Conservation (phyloP, 2,113 vertebrate species). For the Plotosus lineatus region DNA sequence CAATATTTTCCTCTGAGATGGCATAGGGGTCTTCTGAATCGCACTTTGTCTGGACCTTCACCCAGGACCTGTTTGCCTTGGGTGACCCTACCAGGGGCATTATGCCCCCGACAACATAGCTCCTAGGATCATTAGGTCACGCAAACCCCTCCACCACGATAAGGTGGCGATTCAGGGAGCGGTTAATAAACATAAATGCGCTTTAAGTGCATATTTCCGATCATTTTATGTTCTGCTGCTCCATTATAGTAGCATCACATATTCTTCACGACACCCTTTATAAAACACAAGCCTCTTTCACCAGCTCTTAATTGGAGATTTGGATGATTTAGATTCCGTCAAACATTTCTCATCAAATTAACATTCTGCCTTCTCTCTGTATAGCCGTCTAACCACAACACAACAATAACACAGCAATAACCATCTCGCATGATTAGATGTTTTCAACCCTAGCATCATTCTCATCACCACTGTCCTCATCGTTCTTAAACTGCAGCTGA, state of each 20-base stretch:
- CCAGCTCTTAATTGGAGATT: not conserved
- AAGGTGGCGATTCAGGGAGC: too few relatives aligned
- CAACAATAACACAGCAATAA: constrained; percentile 3
- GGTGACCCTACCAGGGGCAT: too few relatives aligned
- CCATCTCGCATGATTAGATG: constrained; percentile 13
- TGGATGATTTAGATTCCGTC: not conserved
- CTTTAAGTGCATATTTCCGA: not conserved
- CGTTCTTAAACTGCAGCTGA: not conserved
- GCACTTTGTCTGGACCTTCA: too few relatives aligned
- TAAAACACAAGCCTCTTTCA: not conserved
- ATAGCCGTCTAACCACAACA: not conserved
- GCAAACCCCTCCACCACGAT: too few relatives aligned
- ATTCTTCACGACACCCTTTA: not conserved
- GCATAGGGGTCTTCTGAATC: too few relatives aligned
- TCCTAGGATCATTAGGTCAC: too few relatives aligned
- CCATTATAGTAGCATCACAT: not conserved
- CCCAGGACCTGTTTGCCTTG: too few relatives aligned
- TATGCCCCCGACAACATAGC: too few relatives aligned
- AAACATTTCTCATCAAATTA: not conserved
- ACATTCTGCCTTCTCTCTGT: not conserved
- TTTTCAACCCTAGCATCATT: constrained; percentile 20
- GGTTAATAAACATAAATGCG: not conserved
- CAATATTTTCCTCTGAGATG: too few relatives aligned
- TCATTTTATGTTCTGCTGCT: not conserved
- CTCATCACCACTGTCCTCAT: not conserved